Percentiles rank a stretch among this genome's conserved stretches.
phyloP scores from a whole-genome alignment of 2,113 vertebrate genomes.

The Desmodus rotundus region DNA sequence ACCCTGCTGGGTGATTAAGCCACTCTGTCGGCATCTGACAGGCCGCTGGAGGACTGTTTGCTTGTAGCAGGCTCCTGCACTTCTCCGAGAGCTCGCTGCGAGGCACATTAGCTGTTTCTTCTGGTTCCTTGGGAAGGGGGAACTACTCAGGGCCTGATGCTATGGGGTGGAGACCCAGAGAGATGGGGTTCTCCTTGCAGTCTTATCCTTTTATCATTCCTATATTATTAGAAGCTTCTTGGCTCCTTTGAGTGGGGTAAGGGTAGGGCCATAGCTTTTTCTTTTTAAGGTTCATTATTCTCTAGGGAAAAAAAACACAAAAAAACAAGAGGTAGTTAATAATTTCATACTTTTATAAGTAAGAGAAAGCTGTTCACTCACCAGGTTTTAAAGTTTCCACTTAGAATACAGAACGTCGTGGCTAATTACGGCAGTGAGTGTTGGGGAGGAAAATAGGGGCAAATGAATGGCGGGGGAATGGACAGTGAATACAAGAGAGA shows the following conservation, averaged over 20 bases:
- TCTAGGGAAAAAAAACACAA: background rate
- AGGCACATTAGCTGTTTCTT: background rate
- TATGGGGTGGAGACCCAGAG: background rate
- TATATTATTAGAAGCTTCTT: background rate
- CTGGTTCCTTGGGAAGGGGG: background rate
- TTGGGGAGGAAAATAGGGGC: background rate
- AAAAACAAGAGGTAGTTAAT: background rate
- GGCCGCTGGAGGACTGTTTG: constrained; percentile 31
- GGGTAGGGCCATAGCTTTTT: background rate
- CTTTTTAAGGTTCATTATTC: background rate
- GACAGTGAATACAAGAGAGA: background rate
- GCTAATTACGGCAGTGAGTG: background rate
- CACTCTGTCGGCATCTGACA: background rate
- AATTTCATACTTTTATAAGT: background rate
- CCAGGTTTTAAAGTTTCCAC: background rate
- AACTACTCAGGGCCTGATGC: background rate
- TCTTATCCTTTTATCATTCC: background rate
- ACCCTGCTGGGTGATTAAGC: constrained; percentile 67
- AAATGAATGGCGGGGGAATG: too few species aligned
- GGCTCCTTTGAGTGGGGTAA: background rate
- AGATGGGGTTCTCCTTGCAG: background rate
- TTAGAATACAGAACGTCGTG: background rate
- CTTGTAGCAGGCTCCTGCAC: background rate
- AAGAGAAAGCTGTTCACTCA: background rate
- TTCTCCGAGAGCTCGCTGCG: background rate